Conservation (phyloP, 2,888 invertebrate species). For the Lasioglossum marginatum region DNA sequence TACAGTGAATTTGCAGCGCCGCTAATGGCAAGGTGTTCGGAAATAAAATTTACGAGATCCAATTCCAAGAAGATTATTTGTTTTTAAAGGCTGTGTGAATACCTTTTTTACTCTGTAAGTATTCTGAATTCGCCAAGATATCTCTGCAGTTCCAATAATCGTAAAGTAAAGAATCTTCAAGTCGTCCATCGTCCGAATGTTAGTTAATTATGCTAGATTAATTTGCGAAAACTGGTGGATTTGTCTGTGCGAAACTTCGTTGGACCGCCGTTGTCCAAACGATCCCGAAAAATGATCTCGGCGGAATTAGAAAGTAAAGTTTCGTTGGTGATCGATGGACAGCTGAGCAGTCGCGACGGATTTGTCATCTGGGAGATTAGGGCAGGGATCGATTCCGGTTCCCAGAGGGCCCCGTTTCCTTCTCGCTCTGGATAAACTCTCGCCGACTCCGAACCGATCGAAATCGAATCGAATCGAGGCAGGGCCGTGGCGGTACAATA, state of each 20-base stretch:
- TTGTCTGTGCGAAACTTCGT: background rate
- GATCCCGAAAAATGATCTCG: background rate
- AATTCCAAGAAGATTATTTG: no score
- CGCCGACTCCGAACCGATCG: background rate
- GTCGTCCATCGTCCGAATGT: no score
- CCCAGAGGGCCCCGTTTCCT: background rate
- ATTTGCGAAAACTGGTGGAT: background rate
- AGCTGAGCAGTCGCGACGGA: background rate
- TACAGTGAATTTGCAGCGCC: background rate
- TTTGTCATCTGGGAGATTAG: slow-evolving; percentile 3
- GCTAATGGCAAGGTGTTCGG: background rate
- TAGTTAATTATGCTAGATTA: no score
- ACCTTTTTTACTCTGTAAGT: no score
- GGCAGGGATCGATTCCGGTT: background rate
- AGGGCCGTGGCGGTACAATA: background rate
- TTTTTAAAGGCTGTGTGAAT: no score
- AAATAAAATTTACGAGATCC: background rate
- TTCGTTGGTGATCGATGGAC: background rate
- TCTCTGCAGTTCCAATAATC: no score
- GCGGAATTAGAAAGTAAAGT: background rate
- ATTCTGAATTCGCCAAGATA: no score
- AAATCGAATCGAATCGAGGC: slow-evolving; percentile 15
- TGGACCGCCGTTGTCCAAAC: background rate
- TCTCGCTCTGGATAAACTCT: background rate
- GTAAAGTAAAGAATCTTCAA: no score